Percentiles rank a stretch among this genome's conserved stretches.
Conservation (phyloP, 2,113 vertebrate genomes). For the Oncorhynchus masou region DNA sequence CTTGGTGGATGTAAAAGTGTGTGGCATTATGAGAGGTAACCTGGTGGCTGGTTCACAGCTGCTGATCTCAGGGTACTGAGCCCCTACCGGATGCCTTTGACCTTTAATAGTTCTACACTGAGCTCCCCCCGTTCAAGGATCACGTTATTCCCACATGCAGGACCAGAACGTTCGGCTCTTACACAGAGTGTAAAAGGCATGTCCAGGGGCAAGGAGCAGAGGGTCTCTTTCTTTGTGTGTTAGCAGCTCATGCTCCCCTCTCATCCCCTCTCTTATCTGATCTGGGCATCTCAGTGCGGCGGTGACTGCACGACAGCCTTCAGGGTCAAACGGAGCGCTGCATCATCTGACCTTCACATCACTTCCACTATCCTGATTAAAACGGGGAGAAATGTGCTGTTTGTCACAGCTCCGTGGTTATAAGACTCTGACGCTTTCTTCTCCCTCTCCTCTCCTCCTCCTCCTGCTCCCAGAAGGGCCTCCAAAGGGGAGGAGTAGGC, state of each 20-base stretch:
- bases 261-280: not conserved
- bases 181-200: not conserved
- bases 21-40: too few relatives aligned
- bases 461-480: not conserved
- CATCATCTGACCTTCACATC: constrained; percentile 17
- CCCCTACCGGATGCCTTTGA: not conserved
- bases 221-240: not conserved
- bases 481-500: too few relatives aligned
- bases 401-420: not conserved
- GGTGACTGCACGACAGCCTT: not conserved
- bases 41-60: too few relatives aligned
- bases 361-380: constrained; percentile 3
- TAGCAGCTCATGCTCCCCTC: not conserved
- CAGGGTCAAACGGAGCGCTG: not conserved
- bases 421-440: not conserved
- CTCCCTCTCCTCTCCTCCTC: not conserved
- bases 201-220: not conserved
- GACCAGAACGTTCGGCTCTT: not conserved
- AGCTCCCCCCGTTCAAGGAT: not conserved
- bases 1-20: too few relatives aligned
- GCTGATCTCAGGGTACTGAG: not conserved
- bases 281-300: not conserved
- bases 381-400: constrained; percentile 3
- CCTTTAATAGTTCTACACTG: not conserved
- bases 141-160: not conserved